Evolutionary conservation across 2,113 vertebrate genomes (phyloP).

Genomic region (Psilopsiagon aurifrons): DNA sequence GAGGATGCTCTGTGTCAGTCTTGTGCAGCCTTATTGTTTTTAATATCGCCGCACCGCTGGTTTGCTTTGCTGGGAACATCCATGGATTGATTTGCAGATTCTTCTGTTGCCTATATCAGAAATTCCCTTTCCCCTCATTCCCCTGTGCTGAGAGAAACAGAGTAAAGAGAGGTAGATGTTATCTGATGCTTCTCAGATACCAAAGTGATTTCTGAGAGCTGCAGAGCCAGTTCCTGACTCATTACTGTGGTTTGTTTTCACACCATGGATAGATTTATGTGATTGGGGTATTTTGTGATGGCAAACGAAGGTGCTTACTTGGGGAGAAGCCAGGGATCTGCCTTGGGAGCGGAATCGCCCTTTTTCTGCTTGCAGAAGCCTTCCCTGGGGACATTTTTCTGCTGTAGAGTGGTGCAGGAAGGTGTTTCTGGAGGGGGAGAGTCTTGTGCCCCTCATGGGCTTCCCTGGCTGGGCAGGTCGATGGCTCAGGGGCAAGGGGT

Average conservation of each 20-base stretch:
- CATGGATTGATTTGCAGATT: background rate
- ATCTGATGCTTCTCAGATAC: background rate
- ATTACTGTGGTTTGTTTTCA: background rate
- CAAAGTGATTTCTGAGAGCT: background rate
- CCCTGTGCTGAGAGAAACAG: background rate
- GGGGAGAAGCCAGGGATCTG: background rate
- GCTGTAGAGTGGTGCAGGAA: background rate
- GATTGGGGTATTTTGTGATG: background rate
- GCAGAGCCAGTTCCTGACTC: background rate
- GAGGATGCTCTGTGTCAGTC: background rate
- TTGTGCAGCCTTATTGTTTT: background rate
- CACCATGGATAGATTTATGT: background rate
- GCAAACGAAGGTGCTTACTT: background rate
- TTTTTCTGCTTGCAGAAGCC: background rate
- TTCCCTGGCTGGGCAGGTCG: background rate
- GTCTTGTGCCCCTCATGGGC: rapidly evolving
- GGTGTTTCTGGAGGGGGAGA: background rate
- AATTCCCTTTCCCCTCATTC: background rate
- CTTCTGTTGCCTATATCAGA: constrained; percentile 29
- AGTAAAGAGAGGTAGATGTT: background rate
- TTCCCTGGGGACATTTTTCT: background rate
- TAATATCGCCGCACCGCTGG: background rate
- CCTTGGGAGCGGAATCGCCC: background rate
- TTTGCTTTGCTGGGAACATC: constrained; percentile 22
- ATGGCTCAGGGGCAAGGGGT: rapidly evolving